These are phyloP conservation scores for Ophion obscuratus DNA, from an alignment of 2,888 invertebrate species.

Conservation along the genomic window DNA sequence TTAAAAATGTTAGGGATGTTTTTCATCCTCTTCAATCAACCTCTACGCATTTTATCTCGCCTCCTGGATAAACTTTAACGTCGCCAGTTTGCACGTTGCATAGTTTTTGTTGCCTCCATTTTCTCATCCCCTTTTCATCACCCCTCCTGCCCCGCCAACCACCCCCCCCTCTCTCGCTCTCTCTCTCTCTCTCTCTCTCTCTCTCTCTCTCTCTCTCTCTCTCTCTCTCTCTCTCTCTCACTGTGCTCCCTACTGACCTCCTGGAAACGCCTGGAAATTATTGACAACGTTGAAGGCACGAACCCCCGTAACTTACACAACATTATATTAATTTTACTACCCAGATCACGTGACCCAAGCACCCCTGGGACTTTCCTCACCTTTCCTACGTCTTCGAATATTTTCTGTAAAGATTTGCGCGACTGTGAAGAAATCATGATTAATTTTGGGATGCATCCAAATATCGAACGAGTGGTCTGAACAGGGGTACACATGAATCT, in stretches of 20 bases:
- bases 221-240: not conserved
- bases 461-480: slow-evolving; percentile 57
- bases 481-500: slow-evolving; percentile 26
- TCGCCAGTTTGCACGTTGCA: slow-evolving; percentile 44
- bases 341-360: slow-evolving; percentile 18
- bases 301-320: slow-evolving; percentile 40
- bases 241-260: slow-evolving; percentile 1
- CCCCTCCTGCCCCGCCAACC: not conserved
- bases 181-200: not conserved
- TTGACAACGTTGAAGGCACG: slow-evolving; percentile 50
- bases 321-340: slow-evolving; percentile 46
- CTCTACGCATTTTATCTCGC: slow-evolving; percentile 29
- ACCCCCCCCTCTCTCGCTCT: not conserved
- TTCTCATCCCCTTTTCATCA: not conserved
- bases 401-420: slow-evolving; percentile 14
- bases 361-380: slow-evolving; percentile 10
- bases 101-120: slow-evolving; percentile 45
- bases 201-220: not conserved
- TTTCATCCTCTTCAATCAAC: slow-evolving; percentile 41
- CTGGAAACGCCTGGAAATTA: slow-evolving; percentile 59
- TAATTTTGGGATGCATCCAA: slow-evolving; percentile 53
- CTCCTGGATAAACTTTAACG: slow-evolving; percentile 35
- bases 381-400: not conserved
- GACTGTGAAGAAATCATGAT: not conserved
- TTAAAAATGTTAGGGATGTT: slow-evolving; percentile 52